Percentiles rank a stretch among this genome's conserved stretches.
phyloP scores from a whole-genome alignment of 2,113 vertebrate species.

The Brachyistius frenatus region DNA sequence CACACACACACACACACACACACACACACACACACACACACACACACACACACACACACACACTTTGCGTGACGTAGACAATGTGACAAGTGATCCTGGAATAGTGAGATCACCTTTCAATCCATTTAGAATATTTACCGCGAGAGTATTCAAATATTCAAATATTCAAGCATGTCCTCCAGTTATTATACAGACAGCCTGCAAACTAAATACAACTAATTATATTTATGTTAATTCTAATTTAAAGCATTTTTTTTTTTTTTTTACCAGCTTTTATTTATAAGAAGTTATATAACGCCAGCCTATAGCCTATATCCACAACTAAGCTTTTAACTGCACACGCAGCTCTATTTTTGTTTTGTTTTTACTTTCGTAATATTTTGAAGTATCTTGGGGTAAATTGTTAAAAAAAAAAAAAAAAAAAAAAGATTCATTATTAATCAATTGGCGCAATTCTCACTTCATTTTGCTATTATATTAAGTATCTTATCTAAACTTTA shows the following conservation, averaged over 20 bases:
- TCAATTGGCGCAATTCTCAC: too few species aligned
- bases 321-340: too few species aligned
- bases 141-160: not conserved
- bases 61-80: constrained; percentile 60
- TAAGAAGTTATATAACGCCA: too few species aligned
- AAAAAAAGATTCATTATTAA: not conserved
- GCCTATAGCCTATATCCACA: too few species aligned
- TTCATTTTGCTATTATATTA: too few species aligned
- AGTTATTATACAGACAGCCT: too few species aligned
- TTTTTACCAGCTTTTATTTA: too few species aligned
- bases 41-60: constrained; percentile 14
- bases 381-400: not conserved
- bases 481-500: not conserved
- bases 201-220: not conserved
- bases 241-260: too few species aligned
- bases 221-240: too few species aligned
- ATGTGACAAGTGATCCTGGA: constrained; percentile 24
- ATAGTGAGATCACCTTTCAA: constrained; percentile 26
- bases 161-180: not conserved
- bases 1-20: constrained; percentile 25
- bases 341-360: too few species aligned
- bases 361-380: not conserved
- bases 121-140: constrained; percentile 6
- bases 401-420: not conserved
- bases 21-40: constrained; percentile 18